Evolutionary conservation across 1,140 invertebrate species (phyloP), one percentile per base, ranked within the genome.

Genomic region (Calycopis cecrops): DNA sequence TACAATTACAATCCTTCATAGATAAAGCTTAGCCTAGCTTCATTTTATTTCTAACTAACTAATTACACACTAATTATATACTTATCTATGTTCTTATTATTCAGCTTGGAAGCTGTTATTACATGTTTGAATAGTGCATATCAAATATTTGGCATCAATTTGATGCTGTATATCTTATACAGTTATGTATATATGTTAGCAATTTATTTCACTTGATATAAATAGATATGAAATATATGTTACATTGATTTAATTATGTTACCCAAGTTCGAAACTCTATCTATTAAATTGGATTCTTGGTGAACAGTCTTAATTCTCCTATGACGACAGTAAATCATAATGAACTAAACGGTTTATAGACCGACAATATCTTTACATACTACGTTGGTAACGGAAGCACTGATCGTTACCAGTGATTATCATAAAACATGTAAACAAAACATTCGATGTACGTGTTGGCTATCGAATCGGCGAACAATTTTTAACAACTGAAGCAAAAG

Each of bases 391-490:
- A 44, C 38, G 47, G 37, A 54, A 60, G 57, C 57, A 55, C 48
- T 48, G 59, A 55, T 55, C 52, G 53, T 35, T 48, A 59, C 47
- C 34, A 48, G 38, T 40, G 11, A 52, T 57, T 50, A 63, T 58
- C 59, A 21, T 37, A 57, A 56, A 54, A 54, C 60, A 63, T 48
- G 74, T 85, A 85, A 85, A 83, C 82, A 85, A 81, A 82, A 79
- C 82, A 74, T 60, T 60, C 67, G 57, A 59, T 55, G 51, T 50
- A 35, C 68, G 63, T 68, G 61, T 51, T 53, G 44, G 47, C 50
- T 60, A 62, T 64, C 65, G 64, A 60, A 37, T 53, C 60, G 47
- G 57, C 52, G 58, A 48, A 58, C 52, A 38, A 35, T 44, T 14
- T 1, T 16, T 42, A 7, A 7, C 17, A 9, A 16, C 9, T 16